phyloP scores from a whole-genome alignment of 2,113 vertebrate genomes.

The Sturnus vulgaris region DNA sequence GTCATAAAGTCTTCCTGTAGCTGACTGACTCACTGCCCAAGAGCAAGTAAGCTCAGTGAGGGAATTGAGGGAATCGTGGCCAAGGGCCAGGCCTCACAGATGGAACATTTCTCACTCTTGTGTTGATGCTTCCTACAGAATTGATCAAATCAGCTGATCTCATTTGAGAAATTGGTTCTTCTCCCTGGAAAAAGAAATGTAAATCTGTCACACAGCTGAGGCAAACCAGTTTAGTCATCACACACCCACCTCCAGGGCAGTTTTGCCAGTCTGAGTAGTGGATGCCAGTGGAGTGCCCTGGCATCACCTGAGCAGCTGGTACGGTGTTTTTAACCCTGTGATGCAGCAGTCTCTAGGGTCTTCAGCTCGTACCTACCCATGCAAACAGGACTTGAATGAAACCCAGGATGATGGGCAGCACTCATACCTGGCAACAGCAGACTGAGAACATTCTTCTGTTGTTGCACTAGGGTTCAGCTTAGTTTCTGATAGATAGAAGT shows the following conservation, averaged over 20 bases:
- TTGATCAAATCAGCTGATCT: conserved; percentile 1
- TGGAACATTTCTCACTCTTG: not conserved
- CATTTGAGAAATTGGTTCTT: not conserved
- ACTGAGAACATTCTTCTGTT: not conserved
- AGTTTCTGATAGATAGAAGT: not conserved
- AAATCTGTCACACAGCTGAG: not conserved
- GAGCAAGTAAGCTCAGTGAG: not conserved
- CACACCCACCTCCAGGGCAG: not conserved
- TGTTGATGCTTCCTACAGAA: conserved; percentile 30
- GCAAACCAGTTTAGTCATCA: not conserved
- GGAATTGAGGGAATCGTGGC: not conserved
- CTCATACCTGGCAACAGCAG: not conserved
- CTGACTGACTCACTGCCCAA: not conserved
- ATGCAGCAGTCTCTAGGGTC: not conserved
- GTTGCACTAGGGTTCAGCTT: not conserved
- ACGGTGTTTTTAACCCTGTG: rapidly evolving
- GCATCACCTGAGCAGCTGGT: not conserved
- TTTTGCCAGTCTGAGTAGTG: not conserved
- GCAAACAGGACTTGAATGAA: not conserved
- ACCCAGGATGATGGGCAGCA: not conserved
- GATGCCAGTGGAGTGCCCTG: not conserved
- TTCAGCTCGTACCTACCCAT: rapidly evolving
- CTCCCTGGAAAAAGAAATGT: not conserved
- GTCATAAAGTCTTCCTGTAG: not conserved
- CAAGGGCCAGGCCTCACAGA: conserved; percentile 17